Evolutionary conservation across 2,113 vertebrate genomes (phyloP).

Genomic region (Scomber colias): DNA sequence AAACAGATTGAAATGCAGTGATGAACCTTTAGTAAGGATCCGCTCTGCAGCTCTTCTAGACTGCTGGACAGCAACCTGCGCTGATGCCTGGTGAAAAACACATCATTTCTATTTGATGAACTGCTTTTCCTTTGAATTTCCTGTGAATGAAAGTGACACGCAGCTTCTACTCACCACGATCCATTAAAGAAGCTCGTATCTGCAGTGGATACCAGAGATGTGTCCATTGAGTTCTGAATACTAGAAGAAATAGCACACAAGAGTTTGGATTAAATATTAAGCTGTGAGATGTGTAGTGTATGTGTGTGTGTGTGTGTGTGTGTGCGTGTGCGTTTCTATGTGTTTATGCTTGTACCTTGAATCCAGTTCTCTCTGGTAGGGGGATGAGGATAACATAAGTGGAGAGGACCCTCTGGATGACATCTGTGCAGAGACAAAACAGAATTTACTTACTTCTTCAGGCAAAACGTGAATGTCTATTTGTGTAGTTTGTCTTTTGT

Average conservation of each 20-base stretch:
- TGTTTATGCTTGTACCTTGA: constrained; percentile 82
- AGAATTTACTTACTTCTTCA: neutral
- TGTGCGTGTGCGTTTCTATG: neutral
- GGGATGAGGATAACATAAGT: constrained; percentile 76
- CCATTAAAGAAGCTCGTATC: constrained; percentile 71
- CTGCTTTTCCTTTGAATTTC: neutral
- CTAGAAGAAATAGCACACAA: constrained; percentile 37
- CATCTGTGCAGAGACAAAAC: constrained; percentile 74
- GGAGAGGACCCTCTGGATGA: constrained; percentile 86
- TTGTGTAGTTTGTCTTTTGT: too few relatives aligned
- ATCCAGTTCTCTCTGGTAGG: constrained; percentile 88
- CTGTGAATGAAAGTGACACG: neutral
- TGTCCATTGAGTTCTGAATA: constrained; percentile 71
- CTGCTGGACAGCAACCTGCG: constrained; percentile 91
- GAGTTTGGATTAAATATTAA: neutral
- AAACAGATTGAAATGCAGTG: neutral
- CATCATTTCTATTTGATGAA: neutral
- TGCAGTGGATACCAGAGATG: constrained; percentile 61
- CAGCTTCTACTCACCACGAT: constrained; percentile 71
- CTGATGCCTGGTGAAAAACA: constrained; percentile 81
- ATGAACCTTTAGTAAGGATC: constrained; percentile 89
- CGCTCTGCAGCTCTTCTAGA: constrained; percentile 94
- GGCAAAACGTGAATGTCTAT: neutral
- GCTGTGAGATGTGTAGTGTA: neutral
- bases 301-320: constrained; percentile 5